Evolutionary conservation across 92 coral and sea anemone species (phyloP).

Genomic region (Actinernus sp.): DNA sequence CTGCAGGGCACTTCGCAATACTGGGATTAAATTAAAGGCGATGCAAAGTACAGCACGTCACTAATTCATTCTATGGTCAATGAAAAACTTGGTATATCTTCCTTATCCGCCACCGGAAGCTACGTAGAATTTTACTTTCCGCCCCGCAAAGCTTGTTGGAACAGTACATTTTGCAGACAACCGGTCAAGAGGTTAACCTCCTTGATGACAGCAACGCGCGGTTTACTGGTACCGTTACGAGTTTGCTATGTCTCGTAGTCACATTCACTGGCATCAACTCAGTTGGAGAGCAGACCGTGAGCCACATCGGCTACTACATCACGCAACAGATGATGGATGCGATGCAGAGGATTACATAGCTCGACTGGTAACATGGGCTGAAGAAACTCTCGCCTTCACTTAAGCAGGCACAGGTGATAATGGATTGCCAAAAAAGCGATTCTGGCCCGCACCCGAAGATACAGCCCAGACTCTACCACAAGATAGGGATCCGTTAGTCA

Average conservation of each 20-base stretch:
- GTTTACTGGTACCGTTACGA: constrained; percentile 26
- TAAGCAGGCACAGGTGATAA: constrained; percentile 23
- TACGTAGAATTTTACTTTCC: constrained; percentile 12
- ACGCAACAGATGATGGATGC: not conserved
- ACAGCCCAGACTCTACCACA: constrained; percentile 7
- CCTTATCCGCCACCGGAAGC: constrained; percentile 44
- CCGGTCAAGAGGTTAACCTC: constrained; percentile 2
- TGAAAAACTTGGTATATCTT: constrained; percentile 27
- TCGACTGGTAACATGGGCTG: constrained; percentile 41
- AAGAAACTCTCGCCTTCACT: constrained; percentile 35
- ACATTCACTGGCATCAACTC: constrained; percentile 13
- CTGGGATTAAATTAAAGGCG: constrained; percentile 47
- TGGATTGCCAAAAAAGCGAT: constrained; percentile 13
- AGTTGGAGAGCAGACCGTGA: not conserved
- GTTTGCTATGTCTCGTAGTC: constrained; percentile 26
- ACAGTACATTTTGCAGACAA: constrained; percentile 9
- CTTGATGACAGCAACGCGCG: not conserved
- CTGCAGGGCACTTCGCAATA: constrained; percentile 25
- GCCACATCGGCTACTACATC: not conserved
- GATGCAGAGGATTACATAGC: constrained; percentile 21
- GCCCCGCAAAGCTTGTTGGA: constrained; percentile 1
- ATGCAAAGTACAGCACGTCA: constrained; percentile 8
- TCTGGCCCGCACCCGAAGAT: constrained; percentile 38
- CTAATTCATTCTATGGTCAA: constrained; percentile 29
- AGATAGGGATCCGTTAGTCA: constrained; percentile 25